Conservation (phyloP, 2,797 vertebrate species). For the Holocentrus rufus region DNA sequence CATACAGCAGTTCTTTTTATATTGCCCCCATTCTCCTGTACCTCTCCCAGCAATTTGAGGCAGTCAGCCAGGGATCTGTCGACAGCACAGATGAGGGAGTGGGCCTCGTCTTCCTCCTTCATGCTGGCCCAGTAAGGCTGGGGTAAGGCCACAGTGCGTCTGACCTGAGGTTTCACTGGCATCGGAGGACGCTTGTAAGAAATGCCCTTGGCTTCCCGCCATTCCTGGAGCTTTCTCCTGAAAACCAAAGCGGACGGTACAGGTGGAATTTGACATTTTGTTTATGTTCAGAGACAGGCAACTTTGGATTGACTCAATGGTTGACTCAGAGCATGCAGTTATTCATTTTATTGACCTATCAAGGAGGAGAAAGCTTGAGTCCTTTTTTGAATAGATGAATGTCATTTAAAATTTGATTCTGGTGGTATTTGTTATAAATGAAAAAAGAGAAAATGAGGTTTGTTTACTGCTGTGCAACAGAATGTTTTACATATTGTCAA, state of each 20-base stretch:
- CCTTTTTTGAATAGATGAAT: no score
- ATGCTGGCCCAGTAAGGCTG: constrained; percentile 79
- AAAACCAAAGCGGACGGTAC: not conserved
- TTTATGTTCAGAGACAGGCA: not conserved
- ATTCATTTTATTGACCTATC: no score
- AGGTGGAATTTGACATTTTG: not conserved
- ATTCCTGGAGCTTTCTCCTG: constrained; percentile 89
- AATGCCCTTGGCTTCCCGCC: constrained; percentile 88
- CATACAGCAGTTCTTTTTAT: no score
- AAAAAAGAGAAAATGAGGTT: no score
- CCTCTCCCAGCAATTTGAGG: constrained; percentile 83
- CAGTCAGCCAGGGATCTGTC: constrained; percentile 83
- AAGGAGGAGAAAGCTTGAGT: no score
- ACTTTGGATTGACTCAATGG: no score
- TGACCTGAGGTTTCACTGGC: constrained; percentile 71
- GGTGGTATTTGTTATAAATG: no score
- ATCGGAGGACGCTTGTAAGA: constrained; percentile 93
- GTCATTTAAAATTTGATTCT: no score
- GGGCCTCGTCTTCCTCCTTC: constrained; percentile 81
- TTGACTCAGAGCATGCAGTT: no score
- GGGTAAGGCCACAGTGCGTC: constrained; percentile 47
- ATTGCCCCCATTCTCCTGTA: constrained; percentile 52
- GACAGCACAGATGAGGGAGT: constrained; percentile 76
- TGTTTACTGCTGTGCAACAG: no score
- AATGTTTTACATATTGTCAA: no score